Percentiles rank a stretch among this genome's conserved stretches.
Conservation (phyloP, 2,113 vertebrate species). For the Tachuris rubrigastra region DNA sequence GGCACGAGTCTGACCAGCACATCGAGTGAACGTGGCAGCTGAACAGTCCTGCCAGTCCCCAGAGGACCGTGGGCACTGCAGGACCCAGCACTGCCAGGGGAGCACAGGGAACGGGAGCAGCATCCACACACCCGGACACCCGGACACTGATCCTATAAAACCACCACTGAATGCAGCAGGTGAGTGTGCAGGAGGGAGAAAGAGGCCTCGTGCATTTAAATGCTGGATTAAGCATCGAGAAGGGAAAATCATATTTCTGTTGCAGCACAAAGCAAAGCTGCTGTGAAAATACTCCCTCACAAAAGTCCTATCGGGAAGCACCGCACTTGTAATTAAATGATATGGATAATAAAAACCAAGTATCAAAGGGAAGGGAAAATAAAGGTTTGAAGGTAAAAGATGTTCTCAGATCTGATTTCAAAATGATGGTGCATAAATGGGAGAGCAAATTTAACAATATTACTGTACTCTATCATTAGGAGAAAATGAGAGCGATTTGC, state of each 20-base stretch:
- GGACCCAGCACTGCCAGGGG: fast-evolving
- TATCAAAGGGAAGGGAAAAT: constrained; percentile 30
- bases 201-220: neutral
- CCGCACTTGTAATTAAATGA: constrained; percentile 2
- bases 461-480: constrained; percentile 11
- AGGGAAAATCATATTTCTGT: neutral
- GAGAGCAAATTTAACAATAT: constrained; percentile 13
- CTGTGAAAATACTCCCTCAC: neutral
- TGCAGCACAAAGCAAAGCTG: neutral
- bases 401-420: constrained; percentile 52
- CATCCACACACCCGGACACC: neutral
- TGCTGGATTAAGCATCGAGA: neutral
- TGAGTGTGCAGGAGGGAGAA: neutral
- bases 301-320: neutral
- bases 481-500: constrained; percentile 13
- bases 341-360: constrained; percentile 4
- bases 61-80: fast-evolving
- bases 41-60: fast-evolving
- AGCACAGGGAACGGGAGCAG: fast-evolving
- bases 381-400: constrained; percentile 27
- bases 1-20: fast-evolving
- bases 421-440: neutral
- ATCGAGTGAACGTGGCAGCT: fast-evolving
- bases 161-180: neutral
- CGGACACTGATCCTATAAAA: fast-evolving